These are phyloP conservation scores for Garra rufa DNA, from an alignment of 2,113 vertebrate genomes.

Conservation along the genomic window DNA sequence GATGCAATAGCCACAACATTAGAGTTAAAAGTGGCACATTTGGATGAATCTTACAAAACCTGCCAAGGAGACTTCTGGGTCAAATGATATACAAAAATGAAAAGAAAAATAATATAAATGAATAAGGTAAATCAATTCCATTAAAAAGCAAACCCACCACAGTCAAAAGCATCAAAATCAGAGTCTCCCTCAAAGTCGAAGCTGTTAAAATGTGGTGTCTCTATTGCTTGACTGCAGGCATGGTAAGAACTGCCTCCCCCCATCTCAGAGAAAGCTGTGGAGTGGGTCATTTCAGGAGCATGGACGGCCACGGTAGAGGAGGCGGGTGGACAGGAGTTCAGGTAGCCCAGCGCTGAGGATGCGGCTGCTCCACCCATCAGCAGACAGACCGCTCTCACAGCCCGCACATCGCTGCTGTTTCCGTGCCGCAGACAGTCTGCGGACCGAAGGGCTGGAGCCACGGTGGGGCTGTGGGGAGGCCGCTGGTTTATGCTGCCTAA, in stretches of 20 bases:
- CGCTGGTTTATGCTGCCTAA: constrained; percentile 55
- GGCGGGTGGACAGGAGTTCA: constrained; percentile 71
- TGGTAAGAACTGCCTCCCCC: constrained; percentile 70
- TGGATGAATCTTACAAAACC: background rate
- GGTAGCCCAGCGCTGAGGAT: constrained; percentile 80
- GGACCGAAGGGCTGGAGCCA: constrained; percentile 65
- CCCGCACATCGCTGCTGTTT: constrained; percentile 78
- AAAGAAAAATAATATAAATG: background rate
- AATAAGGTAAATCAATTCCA: background rate
- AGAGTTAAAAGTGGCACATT: background rate
- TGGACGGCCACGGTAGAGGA: constrained; percentile 62
- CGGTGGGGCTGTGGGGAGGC: constrained; percentile 58
- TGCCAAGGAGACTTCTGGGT: background rate
- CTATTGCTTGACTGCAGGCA: constrained; percentile 71
- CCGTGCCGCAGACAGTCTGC: constrained; percentile 82
- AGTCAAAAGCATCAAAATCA: constrained; percentile 82
- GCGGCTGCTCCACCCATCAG: constrained; percentile 83
- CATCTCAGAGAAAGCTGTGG: constrained; percentile 73
- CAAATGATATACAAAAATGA: background rate
- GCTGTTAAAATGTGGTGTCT: constrained; percentile 77
- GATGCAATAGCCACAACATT: background rate
- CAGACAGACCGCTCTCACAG: constrained; percentile 80
- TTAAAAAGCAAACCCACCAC: constrained; percentile 82
- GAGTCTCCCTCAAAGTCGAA: constrained; percentile 83
- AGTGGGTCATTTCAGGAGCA: constrained; percentile 63